Evolutionary conservation across 92 coral and sea anemone genomes (phyloP).

Genomic region (Bergia puertoricense): DNA sequence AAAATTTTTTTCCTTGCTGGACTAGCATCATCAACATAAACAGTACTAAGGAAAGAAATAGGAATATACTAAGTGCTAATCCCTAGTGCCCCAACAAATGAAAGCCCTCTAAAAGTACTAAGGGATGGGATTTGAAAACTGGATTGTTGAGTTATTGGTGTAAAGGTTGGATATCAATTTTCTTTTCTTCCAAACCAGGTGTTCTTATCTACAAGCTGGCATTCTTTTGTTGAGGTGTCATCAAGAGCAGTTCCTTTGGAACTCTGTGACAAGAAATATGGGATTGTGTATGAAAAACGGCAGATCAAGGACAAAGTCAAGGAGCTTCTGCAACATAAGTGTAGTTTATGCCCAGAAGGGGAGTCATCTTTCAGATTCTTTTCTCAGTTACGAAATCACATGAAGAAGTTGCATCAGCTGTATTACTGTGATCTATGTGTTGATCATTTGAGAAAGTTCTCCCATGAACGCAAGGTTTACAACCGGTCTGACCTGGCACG

Average conservation of each 20-base stretch:
- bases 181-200: conserved; percentile 57
- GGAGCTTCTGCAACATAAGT: conserved; percentile 76
- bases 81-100: too few relatives aligned
- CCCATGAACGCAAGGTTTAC: conserved; percentile 82
- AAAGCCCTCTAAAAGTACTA: too few relatives aligned
- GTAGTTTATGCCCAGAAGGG: conserved; percentile 66
- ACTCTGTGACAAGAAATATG: conserved; percentile 53
- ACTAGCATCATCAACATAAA: too few relatives aligned
- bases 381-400: conserved; percentile 72
- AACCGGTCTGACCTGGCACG: conserved; percentile 75
- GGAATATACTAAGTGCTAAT: too few relatives aligned
- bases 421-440: conserved; percentile 87
- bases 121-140: too few relatives aligned
- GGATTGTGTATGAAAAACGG: conserved; percentile 61
- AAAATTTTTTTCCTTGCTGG: too few relatives aligned
- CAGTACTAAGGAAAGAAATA: too few relatives aligned
- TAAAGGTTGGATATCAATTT: too few relatives aligned
- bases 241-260: conserved; percentile 21
- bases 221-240: conserved; percentile 52
- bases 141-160: not conserved
- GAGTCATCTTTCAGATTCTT: conserved; percentile 55
- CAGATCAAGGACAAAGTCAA: conserved; percentile 73
- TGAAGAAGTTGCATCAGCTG: conserved; percentile 65
- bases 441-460: conserved; percentile 76
- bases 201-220: conserved; percentile 62